Conservation (phyloP, 2,797 vertebrate species). For the Argentina silus region DNA sequence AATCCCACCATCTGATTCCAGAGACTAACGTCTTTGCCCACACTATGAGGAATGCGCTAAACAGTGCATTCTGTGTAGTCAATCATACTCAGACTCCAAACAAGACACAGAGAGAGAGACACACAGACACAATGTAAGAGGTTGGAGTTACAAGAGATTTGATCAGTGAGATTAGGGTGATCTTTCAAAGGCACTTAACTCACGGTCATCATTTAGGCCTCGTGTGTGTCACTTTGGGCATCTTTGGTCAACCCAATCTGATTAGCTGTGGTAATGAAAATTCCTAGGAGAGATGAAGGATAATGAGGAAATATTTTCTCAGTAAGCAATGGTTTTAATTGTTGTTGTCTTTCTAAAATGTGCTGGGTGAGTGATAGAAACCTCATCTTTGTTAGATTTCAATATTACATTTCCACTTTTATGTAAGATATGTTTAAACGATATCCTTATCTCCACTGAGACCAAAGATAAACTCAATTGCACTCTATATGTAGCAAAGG, state of each 20-base stretch:
- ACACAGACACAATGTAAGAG: not conserved
- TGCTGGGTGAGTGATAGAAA: too few relatives aligned
- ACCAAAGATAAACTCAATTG: not conserved
- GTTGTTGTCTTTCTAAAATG: too few relatives aligned
- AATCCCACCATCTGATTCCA: not conserved
- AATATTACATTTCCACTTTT: not conserved
- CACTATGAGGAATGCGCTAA: not conserved
- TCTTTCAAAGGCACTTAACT: not conserved
- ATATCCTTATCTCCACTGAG: not conserved
- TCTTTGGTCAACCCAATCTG: not conserved
- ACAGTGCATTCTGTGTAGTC: not conserved
- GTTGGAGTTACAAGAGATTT: not conserved
- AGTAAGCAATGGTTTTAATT: too few relatives aligned
- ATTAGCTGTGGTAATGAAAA: not conserved
- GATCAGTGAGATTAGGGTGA: not conserved
- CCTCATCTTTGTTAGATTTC: too few relatives aligned
- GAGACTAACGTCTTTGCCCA: not conserved
- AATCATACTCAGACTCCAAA: not conserved
- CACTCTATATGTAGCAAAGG: not conserved
- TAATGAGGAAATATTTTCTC: not conserved
- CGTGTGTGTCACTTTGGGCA: not conserved
- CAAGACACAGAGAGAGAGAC: not conserved
- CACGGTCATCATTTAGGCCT: not conserved
- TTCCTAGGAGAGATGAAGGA: not conserved
- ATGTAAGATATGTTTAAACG: not conserved